Evolutionary conservation across 2,888 invertebrate species (phyloP).

Genomic region (Parelbella ahira): DNA sequence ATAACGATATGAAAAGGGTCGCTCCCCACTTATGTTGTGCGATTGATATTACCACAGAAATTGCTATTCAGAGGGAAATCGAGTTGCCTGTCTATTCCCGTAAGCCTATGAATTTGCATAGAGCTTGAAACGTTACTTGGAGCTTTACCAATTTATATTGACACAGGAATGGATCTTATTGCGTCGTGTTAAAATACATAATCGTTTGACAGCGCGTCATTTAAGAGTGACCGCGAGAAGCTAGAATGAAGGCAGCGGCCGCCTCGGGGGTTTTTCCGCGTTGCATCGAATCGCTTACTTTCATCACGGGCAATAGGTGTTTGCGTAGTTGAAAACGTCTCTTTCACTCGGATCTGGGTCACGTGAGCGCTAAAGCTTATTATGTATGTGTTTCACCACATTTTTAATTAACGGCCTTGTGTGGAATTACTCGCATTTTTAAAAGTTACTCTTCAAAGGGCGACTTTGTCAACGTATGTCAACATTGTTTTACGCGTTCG

Average conservation of each 20-base stretch:
- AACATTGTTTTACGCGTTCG: constrained; percentile 6
- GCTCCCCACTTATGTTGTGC: constrained; percentile 55
- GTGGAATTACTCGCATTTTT: constrained; percentile 23
- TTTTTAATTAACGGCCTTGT: constrained; percentile 24
- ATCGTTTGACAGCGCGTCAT: constrained; percentile 28
- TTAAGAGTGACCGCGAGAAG: constrained; percentile 14
- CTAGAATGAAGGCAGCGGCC: constrained; percentile 24
- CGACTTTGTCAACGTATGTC: constrained; percentile 6
- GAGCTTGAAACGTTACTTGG: constrained; percentile 32
- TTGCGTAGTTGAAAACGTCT: constrained; percentile 19
- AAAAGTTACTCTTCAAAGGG: constrained; percentile 11
- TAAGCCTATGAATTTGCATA: constrained; percentile 40
- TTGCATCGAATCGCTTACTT: constrained; percentile 34
- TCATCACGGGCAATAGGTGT: constrained; percentile 27
- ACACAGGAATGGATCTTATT: constrained; percentile 35
- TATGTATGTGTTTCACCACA: constrained; percentile 23
- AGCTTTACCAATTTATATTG: constrained; percentile 22
- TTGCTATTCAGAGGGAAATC: constrained; percentile 60
- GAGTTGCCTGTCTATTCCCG: constrained; percentile 46
- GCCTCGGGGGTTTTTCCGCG: constrained; percentile 31
- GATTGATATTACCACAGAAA: constrained; percentile 67
- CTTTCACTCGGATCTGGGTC: constrained; percentile 19
- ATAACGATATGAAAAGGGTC: constrained; percentile 51
- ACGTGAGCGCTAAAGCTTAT: constrained; percentile 21
- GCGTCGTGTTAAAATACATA: constrained; percentile 36